Evolutionary conservation across 2,888 invertebrate species (phyloP), one percentile per base, ranked within the genome.

Genomic region (Tenthredo notha): DNA sequence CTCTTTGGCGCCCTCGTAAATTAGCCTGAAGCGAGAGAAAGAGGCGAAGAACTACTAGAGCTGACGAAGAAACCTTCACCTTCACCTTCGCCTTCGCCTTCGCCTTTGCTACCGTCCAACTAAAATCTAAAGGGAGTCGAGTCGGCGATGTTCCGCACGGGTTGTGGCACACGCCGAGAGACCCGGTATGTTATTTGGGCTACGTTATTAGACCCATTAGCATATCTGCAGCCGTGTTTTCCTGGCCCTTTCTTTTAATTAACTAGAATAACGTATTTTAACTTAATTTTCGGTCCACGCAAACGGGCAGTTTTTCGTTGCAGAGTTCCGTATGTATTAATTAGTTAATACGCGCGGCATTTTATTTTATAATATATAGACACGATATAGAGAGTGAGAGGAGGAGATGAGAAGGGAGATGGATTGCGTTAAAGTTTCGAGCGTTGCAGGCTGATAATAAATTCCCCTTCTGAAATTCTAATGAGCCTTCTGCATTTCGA

Each of bases 21-120:
- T 47, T 78, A 86, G 85, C 85, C 70, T n/a, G 77, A 21, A 61
- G 54, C 33, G 65, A 82, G 75, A 84, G 65, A 85, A 70, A 61
- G 9, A 61, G 21, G 25, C 25, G 61, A 25, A 61, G 21, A 5
- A 21, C 54, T 25, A 61, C 25, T 61, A 61, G 84, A 84, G 84
- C 86, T 74, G 85, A 47, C 75, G 43, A n/a, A 40, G 40, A 21
- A n/a, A 72, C 37, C 74, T 33, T 33, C 37, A 37, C 37, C 37
- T 37, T 37, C 37, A 7, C 37, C 37, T 37, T 37, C 37, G 37
- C 37, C 37, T 37, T 37, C 37, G 37, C 33, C 33, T 33, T n/a
- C 21, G 29, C 40, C 40, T 74, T 43, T 4, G 43, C 40, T 74
- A 21, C 21, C 40, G 74, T 43, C 7, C 12, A 74, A 40, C n/a